Percentiles rank a stretch among this genome's conserved stretches.
phyloP scores from a whole-genome alignment of 2,113 vertebrate species.

The Petroica traversi region DNA sequence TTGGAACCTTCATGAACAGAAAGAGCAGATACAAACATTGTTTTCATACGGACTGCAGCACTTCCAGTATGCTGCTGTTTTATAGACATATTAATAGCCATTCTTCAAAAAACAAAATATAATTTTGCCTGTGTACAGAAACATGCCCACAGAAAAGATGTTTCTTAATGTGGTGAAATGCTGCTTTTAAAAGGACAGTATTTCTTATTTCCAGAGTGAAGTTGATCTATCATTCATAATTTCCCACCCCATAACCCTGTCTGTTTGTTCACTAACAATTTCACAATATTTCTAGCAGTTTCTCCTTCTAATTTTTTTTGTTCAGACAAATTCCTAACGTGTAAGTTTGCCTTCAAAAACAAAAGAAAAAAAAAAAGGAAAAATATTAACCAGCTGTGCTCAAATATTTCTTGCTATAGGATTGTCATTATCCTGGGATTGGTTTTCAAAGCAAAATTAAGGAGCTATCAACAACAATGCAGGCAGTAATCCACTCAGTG shows the following conservation, averaged over 20 bases:
- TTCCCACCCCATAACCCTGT: not conserved
- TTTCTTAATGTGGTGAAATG: not conserved
- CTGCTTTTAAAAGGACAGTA: not conserved
- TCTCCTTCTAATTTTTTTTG: not conserved
- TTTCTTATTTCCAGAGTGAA: not conserved
- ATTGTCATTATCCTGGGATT: not conserved
- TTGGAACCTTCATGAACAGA: not conserved
- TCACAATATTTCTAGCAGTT: not conserved
- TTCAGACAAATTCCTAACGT: not conserved
- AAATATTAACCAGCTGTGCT: not conserved
- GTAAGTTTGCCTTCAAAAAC: not conserved
- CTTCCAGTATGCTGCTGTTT: not conserved
- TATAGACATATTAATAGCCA: not conserved
- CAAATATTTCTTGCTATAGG: not conserved
- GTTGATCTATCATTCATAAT: not conserved
- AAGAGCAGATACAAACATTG: constrained; percentile 22
- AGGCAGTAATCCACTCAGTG: not conserved
- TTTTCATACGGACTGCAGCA: not conserved
- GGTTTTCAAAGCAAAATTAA: constrained; percentile 6
- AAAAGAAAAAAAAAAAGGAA: not conserved
- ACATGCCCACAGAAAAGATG: not conserved
- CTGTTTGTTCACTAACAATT: not conserved
- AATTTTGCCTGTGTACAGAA: not conserved
- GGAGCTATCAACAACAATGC: not conserved
- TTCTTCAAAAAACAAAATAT: not conserved